Conservation (phyloP, 1,140 invertebrate species). For the Geopemphigus sp. region DNA sequence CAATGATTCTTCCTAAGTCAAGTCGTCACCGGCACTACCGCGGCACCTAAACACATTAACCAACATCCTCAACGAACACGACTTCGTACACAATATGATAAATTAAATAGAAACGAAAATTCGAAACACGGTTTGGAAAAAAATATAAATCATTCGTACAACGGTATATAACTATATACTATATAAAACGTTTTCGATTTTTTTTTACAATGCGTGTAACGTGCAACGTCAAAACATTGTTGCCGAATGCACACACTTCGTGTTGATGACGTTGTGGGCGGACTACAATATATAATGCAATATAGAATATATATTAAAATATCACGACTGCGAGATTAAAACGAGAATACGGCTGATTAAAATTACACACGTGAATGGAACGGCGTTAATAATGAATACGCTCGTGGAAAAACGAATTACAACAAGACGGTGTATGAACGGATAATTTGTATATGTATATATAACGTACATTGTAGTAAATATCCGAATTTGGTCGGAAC, state of each 20-base stretch:
- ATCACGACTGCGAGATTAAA: constrained; percentile 21
- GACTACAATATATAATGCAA: not conserved
- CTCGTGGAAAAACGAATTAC: not conserved
- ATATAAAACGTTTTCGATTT: no score
- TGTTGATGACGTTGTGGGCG: not conserved
- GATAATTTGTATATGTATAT: no score
- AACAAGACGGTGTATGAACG: no score
- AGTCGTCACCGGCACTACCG: not conserved
- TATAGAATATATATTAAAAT: not conserved
- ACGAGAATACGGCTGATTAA: not conserved
- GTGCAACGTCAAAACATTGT: not conserved
- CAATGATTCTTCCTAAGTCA: not conserved
- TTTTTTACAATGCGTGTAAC: no score
- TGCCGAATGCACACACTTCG: not conserved
- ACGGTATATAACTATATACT: no score
- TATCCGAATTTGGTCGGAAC: no score
- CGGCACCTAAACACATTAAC: not conserved
- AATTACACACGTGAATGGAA: not conserved
- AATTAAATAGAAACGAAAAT: not conserved
- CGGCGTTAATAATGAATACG: not conserved
- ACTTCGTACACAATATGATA: no score
- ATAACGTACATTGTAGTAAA: no score
- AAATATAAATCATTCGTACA: no score
- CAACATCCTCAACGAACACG: not conserved
- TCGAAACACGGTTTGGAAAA: no score